These are phyloP conservation scores for Tetramorium parvispinum DNA, from an alignment of 1,140 invertebrate species.

Conservation along the genomic window DNA sequence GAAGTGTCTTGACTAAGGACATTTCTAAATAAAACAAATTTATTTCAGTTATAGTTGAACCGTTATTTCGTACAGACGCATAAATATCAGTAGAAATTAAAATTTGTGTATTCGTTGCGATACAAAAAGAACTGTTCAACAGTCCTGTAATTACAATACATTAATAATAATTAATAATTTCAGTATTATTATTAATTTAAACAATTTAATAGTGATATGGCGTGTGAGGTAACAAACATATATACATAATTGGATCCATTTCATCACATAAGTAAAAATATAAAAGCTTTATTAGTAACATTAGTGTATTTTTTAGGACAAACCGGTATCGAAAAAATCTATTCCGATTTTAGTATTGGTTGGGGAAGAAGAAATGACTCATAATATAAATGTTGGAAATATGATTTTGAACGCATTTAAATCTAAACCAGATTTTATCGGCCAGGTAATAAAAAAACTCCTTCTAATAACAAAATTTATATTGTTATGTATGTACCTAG, in stretches of 20 bases:
- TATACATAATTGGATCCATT: not conserved
- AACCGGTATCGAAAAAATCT: not conserved
- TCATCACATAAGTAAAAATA: not conserved
- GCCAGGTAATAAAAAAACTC: conserved; percentile 17
- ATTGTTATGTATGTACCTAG: not conserved
- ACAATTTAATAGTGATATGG: not conserved
- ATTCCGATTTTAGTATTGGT: not conserved
- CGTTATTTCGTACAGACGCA: not conserved
- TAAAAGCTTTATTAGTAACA: not conserved
- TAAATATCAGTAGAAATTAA: not conserved
- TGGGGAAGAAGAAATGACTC: not conserved
- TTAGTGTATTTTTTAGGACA: not conserved
- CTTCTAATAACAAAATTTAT: not conserved
- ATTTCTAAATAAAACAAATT: not conserved
- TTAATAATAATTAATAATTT: not conserved
- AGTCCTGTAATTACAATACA: not conserved
- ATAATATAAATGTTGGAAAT: not conserved
- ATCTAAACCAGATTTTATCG: not conserved
- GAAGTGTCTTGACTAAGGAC: not conserved
- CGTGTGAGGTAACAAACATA: not conserved
- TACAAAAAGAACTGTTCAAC: too few species aligned
- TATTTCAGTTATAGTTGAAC: not conserved
- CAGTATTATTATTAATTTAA: not conserved
- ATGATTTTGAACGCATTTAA: not conserved
- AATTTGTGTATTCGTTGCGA: not conserved